Conservation (phyloP, 1,140 invertebrate genomes). For the Macrotrachela quadricornifera region DNA sequence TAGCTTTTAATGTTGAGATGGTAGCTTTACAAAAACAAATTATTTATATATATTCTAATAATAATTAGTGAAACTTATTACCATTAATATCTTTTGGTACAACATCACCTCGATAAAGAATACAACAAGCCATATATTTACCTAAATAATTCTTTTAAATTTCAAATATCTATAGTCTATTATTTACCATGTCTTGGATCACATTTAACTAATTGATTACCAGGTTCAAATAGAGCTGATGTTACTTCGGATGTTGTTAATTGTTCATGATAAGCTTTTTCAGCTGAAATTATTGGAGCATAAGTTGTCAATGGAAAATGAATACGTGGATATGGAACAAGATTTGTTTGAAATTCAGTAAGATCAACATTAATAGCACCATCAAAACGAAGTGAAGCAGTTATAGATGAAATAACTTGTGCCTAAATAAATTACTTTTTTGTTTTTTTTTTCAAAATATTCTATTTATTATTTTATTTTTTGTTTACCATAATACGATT, state of each 20-base stretch:
- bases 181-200: constrained; percentile 50
- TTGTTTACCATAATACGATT: constrained; percentile 33
- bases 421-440: constrained; percentile 38
- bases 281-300: constrained; percentile 21
- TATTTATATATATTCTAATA: too few relatives aligned
- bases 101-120: constrained; percentile 22
- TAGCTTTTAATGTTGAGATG: constrained; percentile 38
- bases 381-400: constrained; percentile 48
- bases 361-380: constrained; percentile 57
- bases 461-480: too few relatives aligned
- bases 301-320: constrained; percentile 26
- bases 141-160: constrained; percentile 37
- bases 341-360: constrained; percentile 50
- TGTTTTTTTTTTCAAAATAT: too few relatives aligned
- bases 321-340: constrained; percentile 26
- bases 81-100: constrained; percentile 60
- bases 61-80: constrained; percentile 30
- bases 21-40: constrained; percentile 16
- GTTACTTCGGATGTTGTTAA: constrained; percentile 17
- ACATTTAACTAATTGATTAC: constrained; percentile 74
- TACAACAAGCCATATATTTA: constrained; percentile 55
- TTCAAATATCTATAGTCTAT: too few relatives aligned
- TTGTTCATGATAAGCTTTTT: constrained; percentile 4
- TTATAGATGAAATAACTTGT: constrained; percentile 43
- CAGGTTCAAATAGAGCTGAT: constrained; percentile 53